A percentile compares a stretch with the other conserved stretches of the same genome.
These are phyloP conservation scores for Acanthiza pusilla DNA, from an alignment of 2,797 vertebrate genomes.

Conservation along the genomic window DNA sequence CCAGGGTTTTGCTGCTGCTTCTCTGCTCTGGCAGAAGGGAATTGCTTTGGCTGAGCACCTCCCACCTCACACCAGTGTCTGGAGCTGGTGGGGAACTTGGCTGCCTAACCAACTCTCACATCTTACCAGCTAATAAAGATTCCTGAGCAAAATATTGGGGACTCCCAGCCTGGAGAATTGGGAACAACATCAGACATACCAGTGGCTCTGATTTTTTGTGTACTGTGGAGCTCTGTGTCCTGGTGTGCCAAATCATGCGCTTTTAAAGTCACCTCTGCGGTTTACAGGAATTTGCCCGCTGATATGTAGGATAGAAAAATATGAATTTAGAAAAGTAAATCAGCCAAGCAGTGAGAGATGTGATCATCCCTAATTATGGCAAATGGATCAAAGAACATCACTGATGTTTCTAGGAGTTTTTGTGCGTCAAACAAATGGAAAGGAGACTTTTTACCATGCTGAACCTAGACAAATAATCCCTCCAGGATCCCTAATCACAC, in stretches of 20 bases:
- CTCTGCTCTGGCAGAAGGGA: not conserved
- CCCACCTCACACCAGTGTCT: fast-evolving
- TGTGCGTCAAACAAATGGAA: not conserved
- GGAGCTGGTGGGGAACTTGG: not conserved
- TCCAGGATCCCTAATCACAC: not conserved
- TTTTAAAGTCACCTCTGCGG: not conserved
- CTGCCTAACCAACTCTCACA: not conserved
- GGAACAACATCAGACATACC: not conserved
- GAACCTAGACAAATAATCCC: not conserved
- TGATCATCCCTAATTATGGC: not conserved
- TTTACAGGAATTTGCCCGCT: not conserved
- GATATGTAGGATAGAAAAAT: not conserved
- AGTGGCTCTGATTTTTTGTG: not conserved
- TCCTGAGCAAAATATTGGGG: not conserved
- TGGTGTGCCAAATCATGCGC: fast-evolving
- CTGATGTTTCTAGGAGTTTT: not conserved
- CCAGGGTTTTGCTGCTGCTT: not conserved
- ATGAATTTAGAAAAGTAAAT: not conserved
- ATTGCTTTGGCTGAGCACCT: not conserved
- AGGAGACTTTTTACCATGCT: not conserved
- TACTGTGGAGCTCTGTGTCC: not conserved
- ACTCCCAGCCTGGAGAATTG: not conserved
- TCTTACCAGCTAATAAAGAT: not conserved
- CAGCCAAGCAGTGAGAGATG: not conserved
- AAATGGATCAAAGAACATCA: not conserved